Percentiles rank a stretch among this genome's conserved stretches.
Conservation (phyloP, 1,140 invertebrate genomes). For the Drosophila suzukii region DNA sequence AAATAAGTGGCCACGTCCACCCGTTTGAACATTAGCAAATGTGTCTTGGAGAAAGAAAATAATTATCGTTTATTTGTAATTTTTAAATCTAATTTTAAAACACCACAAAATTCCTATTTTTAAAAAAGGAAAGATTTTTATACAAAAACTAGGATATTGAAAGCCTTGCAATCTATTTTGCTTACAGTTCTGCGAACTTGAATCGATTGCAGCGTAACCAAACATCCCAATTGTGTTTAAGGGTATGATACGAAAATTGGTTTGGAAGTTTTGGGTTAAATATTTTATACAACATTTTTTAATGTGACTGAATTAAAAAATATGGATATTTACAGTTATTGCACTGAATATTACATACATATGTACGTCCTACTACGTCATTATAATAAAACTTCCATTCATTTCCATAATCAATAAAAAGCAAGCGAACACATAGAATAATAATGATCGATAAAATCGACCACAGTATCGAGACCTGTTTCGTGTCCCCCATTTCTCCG, state of each 20-base stretch:
- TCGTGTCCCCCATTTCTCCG: conserved; percentile 85
- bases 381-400: conserved; percentile 12
- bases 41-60: no score
- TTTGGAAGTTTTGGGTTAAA: background rate
- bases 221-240: no score
- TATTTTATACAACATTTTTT: background rate
- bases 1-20: no score
- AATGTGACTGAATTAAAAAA: conserved; percentile 4
- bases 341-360: conserved; percentile 22
- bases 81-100: no score
- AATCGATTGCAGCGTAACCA: no score
- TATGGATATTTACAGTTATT: conserved; percentile 42
- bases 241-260: background rate
- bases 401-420: conserved; percentile 31
- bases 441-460: conserved; percentile 29
- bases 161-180: no score
- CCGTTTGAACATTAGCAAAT: no score
- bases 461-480: conserved; percentile 84
- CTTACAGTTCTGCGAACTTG: no score
- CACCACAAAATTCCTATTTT: no score
- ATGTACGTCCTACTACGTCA: conserved; percentile 6
- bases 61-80: no score
- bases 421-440: conserved; percentile 56
- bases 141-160: no score
- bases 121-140: no score